These are phyloP conservation scores for Agriotes lineatus DNA, from an alignment of 2,888 invertebrate genomes.

Conservation along the genomic window DNA sequence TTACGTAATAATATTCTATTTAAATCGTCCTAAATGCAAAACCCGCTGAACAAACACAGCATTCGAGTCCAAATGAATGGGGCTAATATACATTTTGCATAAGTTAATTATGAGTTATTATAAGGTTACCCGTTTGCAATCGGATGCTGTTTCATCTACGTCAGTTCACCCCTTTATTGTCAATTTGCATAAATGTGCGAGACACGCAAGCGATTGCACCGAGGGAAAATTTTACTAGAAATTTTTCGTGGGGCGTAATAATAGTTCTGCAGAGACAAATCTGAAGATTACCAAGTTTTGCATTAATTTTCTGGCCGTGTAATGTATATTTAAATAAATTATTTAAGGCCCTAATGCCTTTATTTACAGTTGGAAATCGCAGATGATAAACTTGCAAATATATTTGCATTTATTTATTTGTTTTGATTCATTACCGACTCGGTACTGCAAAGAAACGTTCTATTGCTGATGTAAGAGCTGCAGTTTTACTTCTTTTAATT, in stretches of 20 bases:
- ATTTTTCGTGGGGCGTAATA: conserved; percentile 38
- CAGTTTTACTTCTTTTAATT: too few relatives aligned
- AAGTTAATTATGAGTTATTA: conserved; percentile 63
- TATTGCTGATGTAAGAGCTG: too few relatives aligned
- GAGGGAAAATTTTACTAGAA: conserved; percentile 10
- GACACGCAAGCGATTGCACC: background rate
- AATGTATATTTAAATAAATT: conserved; percentile 52
- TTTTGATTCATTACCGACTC: background rate
- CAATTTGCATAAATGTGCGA: background rate
- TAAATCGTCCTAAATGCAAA: conserved; percentile 38
- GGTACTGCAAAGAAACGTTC: too few relatives aligned
- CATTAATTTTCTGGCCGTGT: conserved; percentile 53
- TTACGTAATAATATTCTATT: conserved; percentile 25
- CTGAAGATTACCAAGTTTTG: conserved; percentile 55
- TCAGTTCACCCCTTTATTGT: conserved; percentile 16
- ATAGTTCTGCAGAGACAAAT: conserved; percentile 53
- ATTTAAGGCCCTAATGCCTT: conserved; percentile 47
- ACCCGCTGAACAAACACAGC: conserved; percentile 37
- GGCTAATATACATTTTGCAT: conserved; percentile 53
- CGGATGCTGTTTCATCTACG: conserved; percentile 17
- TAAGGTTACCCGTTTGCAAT: conserved; percentile 43
- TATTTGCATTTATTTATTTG: background rate
- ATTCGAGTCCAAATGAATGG: conserved; percentile 34
- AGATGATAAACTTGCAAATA: conserved; percentile 14
- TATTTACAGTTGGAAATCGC: conserved; percentile 37